Base-by-base conservation (phyloP, 1,140 invertebrate species). In the Lutraria rhynchaena region DNA sequence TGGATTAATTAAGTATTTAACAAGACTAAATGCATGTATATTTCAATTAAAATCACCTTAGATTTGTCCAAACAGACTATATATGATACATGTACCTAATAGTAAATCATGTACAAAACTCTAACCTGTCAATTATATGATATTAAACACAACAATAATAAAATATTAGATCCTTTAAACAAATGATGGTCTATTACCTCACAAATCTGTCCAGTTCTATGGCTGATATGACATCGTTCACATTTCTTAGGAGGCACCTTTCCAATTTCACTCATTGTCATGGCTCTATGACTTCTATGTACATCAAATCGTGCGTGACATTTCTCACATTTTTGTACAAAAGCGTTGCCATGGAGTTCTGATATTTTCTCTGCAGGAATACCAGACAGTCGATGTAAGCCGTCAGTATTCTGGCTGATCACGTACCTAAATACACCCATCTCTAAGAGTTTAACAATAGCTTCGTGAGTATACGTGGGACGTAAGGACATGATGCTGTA, bases 301-400 rank as follows among this genome's bases (percentile, higher is more conserved):
- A 61, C 35, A 37, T 80, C 46, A 37, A 73, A 76, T 2, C 78
- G 37, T 37, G 61, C 81, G 7, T 95, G 94, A 93, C 98, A 99
- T 86, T 95, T 94, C 88, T 95, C 95, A 92, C 98, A 99, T 89
- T 98, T 95, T 92, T 98, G 97, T 55, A 96, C 94, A 92, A 86
- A 90, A 11, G 69, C 53, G 49, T 90, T 90, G 3, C 89, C 97
- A 91, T 98, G 97, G 53, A 98, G 95, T 92, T 97, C 96, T 0
- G 96, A 96, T 0, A 97, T 90, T 2, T 95, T 94, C 29, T 94
- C 94, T 83, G 95, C 94, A 15, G 96, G 96, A 81, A 98, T 92
- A 3, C 97, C 97, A 83, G 96, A 96, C 49, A 97, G 94, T 57
- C 98, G 91, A 93, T 98, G 97, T 55, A 98, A 93, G 9, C 97